A percentile compares a stretch with the other conserved stretches of the same genome.
phyloP scores from a whole-genome alignment of 2,113 vertebrate genomes.

The Orthonyx spaldingii region DNA sequence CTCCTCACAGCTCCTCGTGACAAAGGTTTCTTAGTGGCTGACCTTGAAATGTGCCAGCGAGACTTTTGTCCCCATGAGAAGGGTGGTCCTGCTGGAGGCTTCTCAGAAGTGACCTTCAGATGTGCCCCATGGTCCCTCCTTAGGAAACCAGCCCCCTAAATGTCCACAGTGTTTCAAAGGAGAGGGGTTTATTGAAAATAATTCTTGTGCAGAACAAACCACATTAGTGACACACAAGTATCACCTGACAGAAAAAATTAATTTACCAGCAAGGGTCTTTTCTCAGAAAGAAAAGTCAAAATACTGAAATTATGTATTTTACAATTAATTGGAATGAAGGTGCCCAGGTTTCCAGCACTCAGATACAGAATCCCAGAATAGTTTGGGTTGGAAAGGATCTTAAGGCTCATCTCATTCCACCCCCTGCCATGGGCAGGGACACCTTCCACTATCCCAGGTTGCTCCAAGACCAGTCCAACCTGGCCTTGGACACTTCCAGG shows the following conservation, averaged over 20 bases:
- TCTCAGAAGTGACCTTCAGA: neutral
- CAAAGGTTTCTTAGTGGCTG: neutral
- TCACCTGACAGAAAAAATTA: neutral
- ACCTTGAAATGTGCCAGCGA: accelerated
- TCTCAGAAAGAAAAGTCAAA: neutral
- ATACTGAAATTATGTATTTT: neutral
- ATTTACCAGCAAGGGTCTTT: neutral
- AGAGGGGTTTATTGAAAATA: neutral
- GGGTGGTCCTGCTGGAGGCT: neutral
- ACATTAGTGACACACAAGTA: neutral
- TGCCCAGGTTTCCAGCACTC: neutral
- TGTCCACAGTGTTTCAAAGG: neutral
- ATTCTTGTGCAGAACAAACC: neutral
- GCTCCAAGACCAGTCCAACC: accelerated
- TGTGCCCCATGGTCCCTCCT: neutral
- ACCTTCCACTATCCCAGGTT: accelerated
- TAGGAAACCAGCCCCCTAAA: neutral
- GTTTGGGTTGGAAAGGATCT: neutral
- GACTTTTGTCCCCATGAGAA: neutral
- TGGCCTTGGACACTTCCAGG: neutral
- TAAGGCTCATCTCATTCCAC: neutral
- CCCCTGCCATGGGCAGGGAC: neutral
- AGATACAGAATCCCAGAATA: neutral
- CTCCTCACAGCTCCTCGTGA: neutral
- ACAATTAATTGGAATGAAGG: neutral